Conservation (phyloP, 2,113 vertebrate species). For the Mesocricetus auratus region DNA sequence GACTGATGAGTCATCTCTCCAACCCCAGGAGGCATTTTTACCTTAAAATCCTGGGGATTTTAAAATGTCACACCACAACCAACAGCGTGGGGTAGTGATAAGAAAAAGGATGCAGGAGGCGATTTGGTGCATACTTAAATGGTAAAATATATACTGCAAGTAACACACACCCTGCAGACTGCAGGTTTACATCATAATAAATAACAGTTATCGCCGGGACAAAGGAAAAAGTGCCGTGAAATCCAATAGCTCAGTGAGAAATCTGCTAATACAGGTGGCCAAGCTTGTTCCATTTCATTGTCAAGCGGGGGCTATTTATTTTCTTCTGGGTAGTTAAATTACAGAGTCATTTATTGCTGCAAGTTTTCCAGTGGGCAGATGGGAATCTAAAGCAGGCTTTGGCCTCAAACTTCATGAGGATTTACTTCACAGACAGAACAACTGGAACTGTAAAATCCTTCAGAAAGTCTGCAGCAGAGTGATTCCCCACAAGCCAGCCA, state of each 20-base stretch:
- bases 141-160: conserved; percentile 60
- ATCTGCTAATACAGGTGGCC: conserved; percentile 75
- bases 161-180: conserved; percentile 63
- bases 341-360: conserved; percentile 63
- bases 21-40: conserved; percentile 63
- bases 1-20: background rate
- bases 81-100: conserved; percentile 54
- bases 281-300: conserved; percentile 67
- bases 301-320: conserved; percentile 73
- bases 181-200: conserved; percentile 78
- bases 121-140: conserved; percentile 63
- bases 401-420: conserved; percentile 22
- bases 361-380: conserved; percentile 71
- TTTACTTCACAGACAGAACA: conserved; percentile 29
- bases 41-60: conserved; percentile 74
- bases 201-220: conserved; percentile 74
- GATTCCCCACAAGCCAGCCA: background rate
- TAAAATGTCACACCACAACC: conserved; percentile 73
- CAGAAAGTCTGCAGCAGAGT: background rate
- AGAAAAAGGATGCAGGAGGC: conserved; percentile 63
- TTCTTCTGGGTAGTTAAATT: conserved; percentile 76
- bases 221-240: conserved; percentile 65
- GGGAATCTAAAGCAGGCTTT: conserved; percentile 31
- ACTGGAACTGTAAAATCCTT: background rate
- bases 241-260: conserved; percentile 73